These are phyloP conservation scores for Odontamblyopus lacepedii DNA, from an alignment of 2,797 vertebrate genomes.

Conservation along the genomic window DNA sequence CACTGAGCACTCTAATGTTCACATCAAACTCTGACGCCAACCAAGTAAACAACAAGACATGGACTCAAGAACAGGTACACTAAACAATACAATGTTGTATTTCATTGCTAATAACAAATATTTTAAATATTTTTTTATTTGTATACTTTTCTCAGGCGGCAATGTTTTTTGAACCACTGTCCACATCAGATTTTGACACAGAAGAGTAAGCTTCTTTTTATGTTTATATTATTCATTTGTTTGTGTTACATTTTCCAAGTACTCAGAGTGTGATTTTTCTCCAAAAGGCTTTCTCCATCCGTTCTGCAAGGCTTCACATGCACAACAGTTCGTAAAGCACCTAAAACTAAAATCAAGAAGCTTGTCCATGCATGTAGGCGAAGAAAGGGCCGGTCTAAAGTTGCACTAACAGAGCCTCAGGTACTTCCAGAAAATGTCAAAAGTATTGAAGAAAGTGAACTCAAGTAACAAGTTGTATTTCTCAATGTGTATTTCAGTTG, in stretches of 20 bases:
- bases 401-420: conserved; percentile 64
- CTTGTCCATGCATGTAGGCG: conserved; percentile 57
- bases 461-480: not conserved
- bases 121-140: not conserved
- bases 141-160: conserved; percentile 49
- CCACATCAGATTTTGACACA: conserved; percentile 22
- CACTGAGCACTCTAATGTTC: conserved; percentile 42
- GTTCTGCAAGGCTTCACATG: conserved; percentile 73
- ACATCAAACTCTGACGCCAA: conserved; percentile 30
- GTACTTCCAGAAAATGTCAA: conserved; percentile 28
- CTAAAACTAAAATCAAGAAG: not conserved
- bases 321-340: conserved; percentile 31
- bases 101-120: not conserved
- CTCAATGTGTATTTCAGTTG: conserved; percentile 44
- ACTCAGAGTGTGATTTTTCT: not conserved
- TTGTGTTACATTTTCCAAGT: not conserved
- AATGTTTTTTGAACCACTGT: conserved; percentile 57
- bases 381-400: conserved; percentile 43
- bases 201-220: conserved; percentile 67
- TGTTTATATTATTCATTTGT: too few relatives aligned
- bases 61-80: conserved; percentile 66
- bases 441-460: not conserved
- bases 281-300: conserved; percentile 54
- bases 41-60: conserved; percentile 57
- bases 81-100: not conserved